These are phyloP conservation scores for Synanthedon myopaeformis DNA, from an alignment of 2,888 invertebrate species.

Conservation along the genomic window DNA sequence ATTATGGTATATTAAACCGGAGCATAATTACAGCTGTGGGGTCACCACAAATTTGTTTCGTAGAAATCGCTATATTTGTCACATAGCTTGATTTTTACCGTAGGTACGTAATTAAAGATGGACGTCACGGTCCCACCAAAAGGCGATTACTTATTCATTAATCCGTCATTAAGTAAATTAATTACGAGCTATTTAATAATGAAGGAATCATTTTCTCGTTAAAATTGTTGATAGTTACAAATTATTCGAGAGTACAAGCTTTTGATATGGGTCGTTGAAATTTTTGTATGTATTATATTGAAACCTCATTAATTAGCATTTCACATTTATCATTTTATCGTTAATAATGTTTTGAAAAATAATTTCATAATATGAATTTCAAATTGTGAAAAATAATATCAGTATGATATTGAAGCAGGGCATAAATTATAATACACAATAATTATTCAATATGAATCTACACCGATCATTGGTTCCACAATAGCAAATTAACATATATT, in stretches of 20 bases:
- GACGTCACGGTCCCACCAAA: neutral
- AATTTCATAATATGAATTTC: no score
- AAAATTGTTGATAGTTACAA: neutral
- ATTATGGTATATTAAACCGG: neutral
- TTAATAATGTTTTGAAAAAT: no score
- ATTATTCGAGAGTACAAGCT: neutral
- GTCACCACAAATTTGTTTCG: neutral
- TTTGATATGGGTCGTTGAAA: no score
- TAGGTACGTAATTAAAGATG: neutral
- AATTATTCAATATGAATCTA: neutral
- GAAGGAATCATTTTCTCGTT: neutral
- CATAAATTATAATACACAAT: no score
- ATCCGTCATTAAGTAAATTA: neutral
- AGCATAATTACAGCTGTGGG: neutral
- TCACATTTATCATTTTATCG: no score
- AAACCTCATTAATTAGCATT: no score
- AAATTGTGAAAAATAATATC: no score
- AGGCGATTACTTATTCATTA: neutral
- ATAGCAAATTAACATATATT: conserved; percentile 1
- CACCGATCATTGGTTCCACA: neutral
- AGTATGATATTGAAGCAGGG: neutral
- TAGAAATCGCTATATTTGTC: neutral
- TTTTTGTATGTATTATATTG: no score
- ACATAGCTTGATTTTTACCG: neutral
- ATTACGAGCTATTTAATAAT: neutral